Evolutionary conservation across 2,797 vertebrate species (phyloP), one percentile per base, ranked within the genome.

Genomic region (Tokudaia muenninki): DNA sequence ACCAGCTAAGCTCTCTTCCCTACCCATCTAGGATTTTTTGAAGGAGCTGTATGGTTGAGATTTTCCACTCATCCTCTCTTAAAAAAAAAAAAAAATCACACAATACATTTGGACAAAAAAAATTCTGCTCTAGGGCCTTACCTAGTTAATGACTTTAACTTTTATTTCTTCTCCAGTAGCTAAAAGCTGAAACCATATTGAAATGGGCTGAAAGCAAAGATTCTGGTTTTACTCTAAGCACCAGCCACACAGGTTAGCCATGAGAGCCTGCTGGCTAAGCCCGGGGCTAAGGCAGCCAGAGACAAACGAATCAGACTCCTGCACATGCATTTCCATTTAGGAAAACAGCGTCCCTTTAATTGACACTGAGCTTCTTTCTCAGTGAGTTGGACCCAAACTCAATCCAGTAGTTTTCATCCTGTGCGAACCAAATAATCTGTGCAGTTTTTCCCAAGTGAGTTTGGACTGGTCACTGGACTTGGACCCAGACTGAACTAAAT

Each of bases 401-500:
- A 96, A 83, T 9, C 41, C 72, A 74, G 74, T 90, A 63, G 74
- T 95, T 94, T 93, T 61, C 16, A 34, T 52, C 93, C 75, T 80
- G 6, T 70, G 41, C 77, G 77, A 31, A 90, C 37, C 82, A 67
- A 77, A 80, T 93, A 93, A 90, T 91, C 72, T 87, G 86, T 44
- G 29, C 52, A 75, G 52, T 74, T 95, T 96, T 91, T 90, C 81
- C 94, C 44, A 80, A 90, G 70, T 94, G 82, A 81, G 41, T 83
- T 80, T 96, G 37, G 19, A 94, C 55, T 75, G n/a, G 79, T 95
- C 94, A 55, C 17, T 94, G 82, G 74, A 65, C 81, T 92, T 77
- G 72, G 83, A 87, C 59, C 37, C 61, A 94, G 95, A 96, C 52
- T 84, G 72, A 94, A 29, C 57, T 82, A 84, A 96, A 94, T 94